Conservation (phyloP, 2,797 vertebrate genomes). For the Glossophaga mutica region DNA sequence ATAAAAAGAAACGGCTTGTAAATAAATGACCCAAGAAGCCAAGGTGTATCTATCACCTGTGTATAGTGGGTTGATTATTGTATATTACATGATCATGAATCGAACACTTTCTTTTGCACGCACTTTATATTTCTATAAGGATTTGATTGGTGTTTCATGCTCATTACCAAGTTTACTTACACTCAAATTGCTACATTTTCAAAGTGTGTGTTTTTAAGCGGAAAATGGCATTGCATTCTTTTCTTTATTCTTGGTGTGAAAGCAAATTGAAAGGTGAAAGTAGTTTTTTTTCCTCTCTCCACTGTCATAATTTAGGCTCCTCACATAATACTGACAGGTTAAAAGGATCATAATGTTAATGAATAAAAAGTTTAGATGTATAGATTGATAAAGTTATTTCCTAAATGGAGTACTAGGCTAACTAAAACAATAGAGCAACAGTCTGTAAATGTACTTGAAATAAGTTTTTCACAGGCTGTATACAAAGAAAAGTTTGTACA, state of each 20-base stretch:
- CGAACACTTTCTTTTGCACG: conserved; percentile 60
- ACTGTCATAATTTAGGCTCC: conserved; percentile 22
- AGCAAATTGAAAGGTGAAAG: neutral
- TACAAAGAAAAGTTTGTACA: neutral
- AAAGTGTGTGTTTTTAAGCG: neutral
- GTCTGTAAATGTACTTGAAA: neutral
- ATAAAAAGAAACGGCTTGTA: neutral
- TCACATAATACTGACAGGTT: conserved; percentile 57
- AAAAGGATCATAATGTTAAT: conserved; percentile 60
- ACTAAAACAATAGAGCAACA: conserved; percentile 24
- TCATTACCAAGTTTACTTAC: neutral
- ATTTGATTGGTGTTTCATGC: conserved; percentile 62
- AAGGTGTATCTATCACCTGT: conserved; percentile 9
- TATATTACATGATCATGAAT: conserved; percentile 48
- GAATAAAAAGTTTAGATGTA: conserved; percentile 51
- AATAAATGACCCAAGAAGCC: conserved; percentile 60
- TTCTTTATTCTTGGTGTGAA: neutral
- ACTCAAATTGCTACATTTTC: neutral
- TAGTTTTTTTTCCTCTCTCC: neutral
- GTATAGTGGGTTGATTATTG: conserved; percentile 57
- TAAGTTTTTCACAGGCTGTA: conserved; percentile 20
- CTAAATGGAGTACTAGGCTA: conserved; percentile 1
- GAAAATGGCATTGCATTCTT: neutral
- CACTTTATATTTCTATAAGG: conserved; percentile 68
- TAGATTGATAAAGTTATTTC: conserved; percentile 67